Conservation (phyloP, 2,113 vertebrate species). For the Psittacus erithacus region DNA sequence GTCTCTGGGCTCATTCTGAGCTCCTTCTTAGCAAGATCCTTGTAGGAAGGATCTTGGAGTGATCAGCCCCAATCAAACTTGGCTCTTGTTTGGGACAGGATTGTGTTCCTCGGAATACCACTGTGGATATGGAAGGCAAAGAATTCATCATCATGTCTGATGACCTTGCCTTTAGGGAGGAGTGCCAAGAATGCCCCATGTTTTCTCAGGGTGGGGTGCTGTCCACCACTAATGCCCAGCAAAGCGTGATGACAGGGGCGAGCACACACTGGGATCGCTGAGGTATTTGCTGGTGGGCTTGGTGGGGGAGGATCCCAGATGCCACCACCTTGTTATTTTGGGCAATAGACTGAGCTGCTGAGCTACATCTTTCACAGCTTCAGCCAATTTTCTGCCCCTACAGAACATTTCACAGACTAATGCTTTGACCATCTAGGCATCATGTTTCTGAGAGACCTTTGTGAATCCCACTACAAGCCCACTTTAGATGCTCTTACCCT, state of each 20-base stretch:
- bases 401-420: not conserved
- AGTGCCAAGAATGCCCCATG: constrained; percentile 75
- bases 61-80: constrained; percentile 2
- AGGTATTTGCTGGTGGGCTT: constrained; percentile 66
- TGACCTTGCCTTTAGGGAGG: constrained; percentile 65
- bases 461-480: not conserved
- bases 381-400: constrained; percentile 22
- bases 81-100: constrained; percentile 5
- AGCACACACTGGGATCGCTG: constrained; percentile 41
- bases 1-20: not conserved
- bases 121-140: constrained; percentile 32
- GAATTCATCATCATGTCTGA: constrained; percentile 53
- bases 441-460: not conserved
- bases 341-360: constrained; percentile 59
- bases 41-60: not conserved
- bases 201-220: constrained; percentile 74
- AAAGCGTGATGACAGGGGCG: constrained; percentile 70
- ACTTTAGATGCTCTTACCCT: not conserved
- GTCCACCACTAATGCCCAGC: constrained; percentile 61
- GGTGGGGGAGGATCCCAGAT: constrained; percentile 66
- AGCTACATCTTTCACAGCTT: constrained; percentile 57
- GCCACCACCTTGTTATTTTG: constrained; percentile 75
- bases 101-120: constrained; percentile 52
- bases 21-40: not conserved
- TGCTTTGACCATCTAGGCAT: not conserved